Evolutionary conservation across 2,888 invertebrate species (phyloP), one percentile per base, ranked within the genome.

Genomic region (Metallyticus violacea): DNA sequence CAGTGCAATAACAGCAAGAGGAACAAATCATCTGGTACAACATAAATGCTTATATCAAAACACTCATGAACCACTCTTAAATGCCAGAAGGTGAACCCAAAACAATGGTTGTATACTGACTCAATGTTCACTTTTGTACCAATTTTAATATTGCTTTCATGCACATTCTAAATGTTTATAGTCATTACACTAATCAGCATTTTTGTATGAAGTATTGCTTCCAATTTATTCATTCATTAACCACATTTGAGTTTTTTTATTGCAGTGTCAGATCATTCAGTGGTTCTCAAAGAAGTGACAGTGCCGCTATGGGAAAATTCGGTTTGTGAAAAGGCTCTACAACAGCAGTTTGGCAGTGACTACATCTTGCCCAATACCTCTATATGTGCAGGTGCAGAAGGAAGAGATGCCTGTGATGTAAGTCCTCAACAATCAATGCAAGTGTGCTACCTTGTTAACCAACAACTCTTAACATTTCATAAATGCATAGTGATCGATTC

Each of bases 391-490:
- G 92, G 90, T 22, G 91, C 91, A 30, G 90, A 91, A 88, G 91
- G 91, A 29, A 89, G 90, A 78, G 92, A 92, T 89, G 92, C 92
- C 26, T 92, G 92, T 89, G 92, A 92, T 88, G 92, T 92, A 89
- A 90, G 90, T 90, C 40, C 15, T 40, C 7, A 30, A 30, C 30
- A 40, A 7, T n/a, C n/a, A n/a, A n/a, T n/a, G n/a, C n/a, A n/a
- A n/a, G n/a, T n/a, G n/a, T n/a, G n/a, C n/a, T n/a, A n/a, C n/a
- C n/a, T n/a, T n/a, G n/a, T n/a, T n/a, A n/a, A n/a, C n/a, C n/a
- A n/a, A n/a, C n/a, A n/a, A n/a, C n/a, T n/a, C n/a, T n/a, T n/a
- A n/a, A n/a, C n/a, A n/a, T n/a, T n/a, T n/a, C n/a, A n/a, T n/a
- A n/a, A n/a, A n/a, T n/a, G n/a, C n/a, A n/a, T n/a, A n/a, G n/a